Evolutionary conservation across 2,797 vertebrate species (phyloP), one percentile per base, ranked within the genome.

Genomic region (Cyprinodon diabolis): DNA sequence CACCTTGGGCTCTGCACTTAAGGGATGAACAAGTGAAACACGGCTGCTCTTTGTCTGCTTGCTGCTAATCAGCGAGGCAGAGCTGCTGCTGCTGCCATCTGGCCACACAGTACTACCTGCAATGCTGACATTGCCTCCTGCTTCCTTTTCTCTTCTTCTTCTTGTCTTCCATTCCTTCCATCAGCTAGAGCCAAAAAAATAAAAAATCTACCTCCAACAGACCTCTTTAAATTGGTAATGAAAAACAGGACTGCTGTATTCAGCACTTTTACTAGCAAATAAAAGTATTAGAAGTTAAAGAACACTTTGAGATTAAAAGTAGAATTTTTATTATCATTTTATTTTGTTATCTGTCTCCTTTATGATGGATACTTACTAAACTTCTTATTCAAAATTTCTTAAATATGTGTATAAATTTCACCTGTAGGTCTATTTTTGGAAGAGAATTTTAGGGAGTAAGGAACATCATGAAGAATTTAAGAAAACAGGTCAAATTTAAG

Each of bases 21-120:
- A 89, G 88, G 89, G 90, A 91, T 86, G 92, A 92, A 91, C 90
- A 91, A 92, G 87, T 87, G 81, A 82, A 92, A 91, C 90, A 92
- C 72, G 91, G 89, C 88, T 74, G 82, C 78, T 89, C 84, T 91
- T 92, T 93, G 90, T 92, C 87, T 89, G 89, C 81, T 58, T 52
- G 43, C 82, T 67, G 76, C 87, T 91, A 90, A 93, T 92, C 91
- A 92, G 85, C 40, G 69, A 88, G 81, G 90, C 90, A 86, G 84
- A 90, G 89, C 81, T 65, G 43, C 60, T 14, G 80, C 81, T 6
- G 78, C 87, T 79, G 84, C 88, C 92, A 91, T 84, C 87, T 82
- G 83, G 83, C 85, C 78, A 65, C 67, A 4, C 23, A 5, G 37
- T 47, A 0, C 71, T 40, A 87, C 86, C 84, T 87, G 87, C 85